Conservation (phyloP, 23 tunicate genomes). For the Trididemnum nubilum region DNA sequence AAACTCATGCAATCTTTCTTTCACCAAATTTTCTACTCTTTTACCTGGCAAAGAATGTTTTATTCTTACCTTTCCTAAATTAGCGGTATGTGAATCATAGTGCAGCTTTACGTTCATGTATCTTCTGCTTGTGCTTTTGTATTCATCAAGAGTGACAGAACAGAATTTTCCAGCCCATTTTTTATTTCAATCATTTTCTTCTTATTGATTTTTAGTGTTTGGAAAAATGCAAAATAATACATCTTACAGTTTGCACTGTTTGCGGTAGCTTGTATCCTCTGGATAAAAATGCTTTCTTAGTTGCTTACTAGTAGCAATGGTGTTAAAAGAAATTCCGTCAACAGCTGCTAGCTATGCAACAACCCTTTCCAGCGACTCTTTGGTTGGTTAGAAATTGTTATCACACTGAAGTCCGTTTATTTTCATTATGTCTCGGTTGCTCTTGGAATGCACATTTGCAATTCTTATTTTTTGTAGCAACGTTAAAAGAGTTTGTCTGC, state of each 20-base stretch:
- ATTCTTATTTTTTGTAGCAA: no score
- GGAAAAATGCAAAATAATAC: constrained; percentile 39
- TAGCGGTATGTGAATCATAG: constrained; percentile 44
- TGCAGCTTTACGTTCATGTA: constrained; percentile 54
- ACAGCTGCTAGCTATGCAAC: constrained; percentile 63
- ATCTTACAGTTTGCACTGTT: constrained; percentile 61
- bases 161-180: constrained; percentile 40
- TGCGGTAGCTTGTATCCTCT: constrained; percentile 64
- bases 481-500: no score
- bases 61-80: constrained; percentile 55
- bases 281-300: constrained; percentile 43
- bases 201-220: constrained; percentile 53
- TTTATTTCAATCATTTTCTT: constrained; percentile 45
- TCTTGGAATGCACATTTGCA: no score
- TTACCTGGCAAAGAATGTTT: constrained; percentile 34
- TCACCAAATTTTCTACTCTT: constrained; percentile 61
- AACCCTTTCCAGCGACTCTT: constrained; percentile 59
- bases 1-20: constrained; percentile 63
- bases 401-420: no score
- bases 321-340: constrained; percentile 45
- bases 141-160: constrained; percentile 59
- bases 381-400: constrained; percentile 32
- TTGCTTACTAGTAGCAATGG: constrained; percentile 55
- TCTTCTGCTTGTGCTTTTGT: constrained; percentile 54
- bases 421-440: no score